Evolutionary conservation across 2,113 vertebrate species (phyloP), one percentile per base, ranked within the genome.

Genomic region (Marcusenius ussheri): DNA sequence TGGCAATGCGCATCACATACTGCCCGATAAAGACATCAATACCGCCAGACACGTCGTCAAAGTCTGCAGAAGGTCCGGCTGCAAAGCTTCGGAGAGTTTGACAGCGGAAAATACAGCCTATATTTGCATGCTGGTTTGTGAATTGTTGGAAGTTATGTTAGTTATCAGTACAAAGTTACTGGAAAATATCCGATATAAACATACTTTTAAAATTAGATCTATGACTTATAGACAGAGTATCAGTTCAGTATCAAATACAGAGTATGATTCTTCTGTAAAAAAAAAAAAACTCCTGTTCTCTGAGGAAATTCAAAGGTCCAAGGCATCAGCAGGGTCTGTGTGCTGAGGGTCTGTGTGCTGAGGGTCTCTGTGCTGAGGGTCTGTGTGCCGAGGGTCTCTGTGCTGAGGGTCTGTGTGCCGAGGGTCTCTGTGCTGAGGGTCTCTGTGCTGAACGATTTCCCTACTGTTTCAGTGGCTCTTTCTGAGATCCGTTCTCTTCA

Each of bases 381-480:
- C 70, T 58, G 0, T 35, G 35, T 35, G 35, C 58, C 1, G 35
- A 35, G 35, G 35, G 35, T 35, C 35, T 35, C 1, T 91, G 35
- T 91, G 31, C 46, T 91, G 31, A 10, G 47, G 9, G 47, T 47
- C 47, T 10, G 1, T 47, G 47, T 47, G 46, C 8, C 9, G 46
- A 47, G 87, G 88, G 80, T 58, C 50, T 66, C 10, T 90, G 83
- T 91, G 31, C 58, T 49, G 47, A 49, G 87, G 89, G 80, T 58
- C 74, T 66, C 21, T 91, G 83, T 91, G 35, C 56, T 91, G 35
- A 5, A 24, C 50, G 56, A 27, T 39, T 84, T 45, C 19, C 50
- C 89, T 83, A 24, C 83, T 92, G 39, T 8, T 51, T 9, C 83
- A 13, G 91, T 88, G 89, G 90, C 89, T 88, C 31, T 77, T 15